Percentiles rank a stretch among this genome's conserved stretches.
Evolutionary conservation across 1,140 invertebrate genomes (phyloP).

Genomic region (Fopius arisanus): DNA sequence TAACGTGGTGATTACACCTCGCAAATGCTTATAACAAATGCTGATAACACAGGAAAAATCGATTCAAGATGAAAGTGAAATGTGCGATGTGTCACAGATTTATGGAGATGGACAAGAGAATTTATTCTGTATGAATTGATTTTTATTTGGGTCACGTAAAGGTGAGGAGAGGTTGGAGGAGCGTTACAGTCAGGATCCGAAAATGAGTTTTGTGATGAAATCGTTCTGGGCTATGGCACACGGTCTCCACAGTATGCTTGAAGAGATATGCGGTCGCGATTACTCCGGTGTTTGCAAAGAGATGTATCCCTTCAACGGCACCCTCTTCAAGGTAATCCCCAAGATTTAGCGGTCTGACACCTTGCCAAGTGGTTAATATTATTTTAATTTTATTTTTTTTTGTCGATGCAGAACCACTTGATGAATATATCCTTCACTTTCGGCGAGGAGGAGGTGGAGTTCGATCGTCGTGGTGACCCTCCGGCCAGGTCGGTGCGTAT

Average conservation of each 20-base stretch:
- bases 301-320: constrained; percentile 73
- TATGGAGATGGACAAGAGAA: neutral
- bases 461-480: constrained; percentile 84
- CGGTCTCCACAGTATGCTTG: constrained; percentile 69
- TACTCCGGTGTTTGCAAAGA: constrained; percentile 68
- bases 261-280: constrained; percentile 62
- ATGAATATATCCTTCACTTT: constrained; percentile 81
- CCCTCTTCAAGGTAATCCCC: constrained; percentile 62
- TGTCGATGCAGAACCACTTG: constrained; percentile 70
- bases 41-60: too few relatives aligned
- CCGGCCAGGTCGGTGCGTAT: constrained; percentile 76
- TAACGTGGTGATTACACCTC: too few relatives aligned
- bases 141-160: constrained; percentile 37
- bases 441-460: constrained; percentile 75
- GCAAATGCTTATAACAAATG: too few relatives aligned
- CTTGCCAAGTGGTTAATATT: too few relatives aligned
- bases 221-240: constrained; percentile 76
- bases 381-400: neutral
- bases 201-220: constrained; percentile 81
- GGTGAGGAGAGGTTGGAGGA: constrained; percentile 65
- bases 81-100: neutral
- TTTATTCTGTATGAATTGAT: neutral
- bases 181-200: constrained; percentile 75
- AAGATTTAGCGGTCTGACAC: neutral
- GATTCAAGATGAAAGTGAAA: neutral